These are phyloP conservation scores for Pocillopora verrucosa DNA, from an alignment of 64 coral and sea anemone species.

Conservation along the genomic window DNA sequence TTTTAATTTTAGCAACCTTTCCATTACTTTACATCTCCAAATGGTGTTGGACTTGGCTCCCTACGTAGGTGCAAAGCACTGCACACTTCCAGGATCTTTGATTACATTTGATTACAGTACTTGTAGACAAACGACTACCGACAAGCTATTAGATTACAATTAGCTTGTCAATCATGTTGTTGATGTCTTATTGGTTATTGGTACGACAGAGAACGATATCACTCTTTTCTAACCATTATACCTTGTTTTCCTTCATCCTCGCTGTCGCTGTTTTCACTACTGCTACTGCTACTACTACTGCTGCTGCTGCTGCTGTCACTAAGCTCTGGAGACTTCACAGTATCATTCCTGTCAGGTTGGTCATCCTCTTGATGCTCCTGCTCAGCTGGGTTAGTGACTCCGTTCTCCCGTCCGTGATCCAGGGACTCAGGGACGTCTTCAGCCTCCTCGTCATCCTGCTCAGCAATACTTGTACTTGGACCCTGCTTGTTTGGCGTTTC, in stretches of 20 bases:
- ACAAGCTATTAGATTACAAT: too few relatives aligned
- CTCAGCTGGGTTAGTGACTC: not conserved
- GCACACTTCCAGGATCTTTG: too few relatives aligned
- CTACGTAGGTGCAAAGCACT: too few relatives aligned
- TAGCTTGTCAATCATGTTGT: too few relatives aligned
- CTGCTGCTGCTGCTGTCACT: slow-evolving; percentile 42
- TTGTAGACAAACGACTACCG: too few relatives aligned
- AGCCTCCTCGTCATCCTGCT: not conserved
- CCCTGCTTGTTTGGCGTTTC: not conserved
- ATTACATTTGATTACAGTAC: too few relatives aligned
- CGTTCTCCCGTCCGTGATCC: not conserved
- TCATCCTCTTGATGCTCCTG: slow-evolving; percentile 40
- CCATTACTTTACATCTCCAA: too few relatives aligned
- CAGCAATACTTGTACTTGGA: slow-evolving; percentile 1
- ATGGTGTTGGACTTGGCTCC: too few relatives aligned
- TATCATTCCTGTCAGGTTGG: not conserved
- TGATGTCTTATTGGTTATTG: too few relatives aligned
- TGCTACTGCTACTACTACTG: slow-evolving; percentile 58
- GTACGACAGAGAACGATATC: not conserved
- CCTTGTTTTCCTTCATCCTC: slow-evolving; percentile 37
- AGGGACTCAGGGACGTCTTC: not conserved
- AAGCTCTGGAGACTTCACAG: slow-evolving; percentile 9
- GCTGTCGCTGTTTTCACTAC: slow-evolving; percentile 29
- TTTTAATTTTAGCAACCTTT: too few relatives aligned
- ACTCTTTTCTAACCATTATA: not conserved